These are phyloP conservation scores for Macrobrachium nipponense DNA, from an alignment of 1,140 invertebrate species.

Conservation along the genomic window DNA sequence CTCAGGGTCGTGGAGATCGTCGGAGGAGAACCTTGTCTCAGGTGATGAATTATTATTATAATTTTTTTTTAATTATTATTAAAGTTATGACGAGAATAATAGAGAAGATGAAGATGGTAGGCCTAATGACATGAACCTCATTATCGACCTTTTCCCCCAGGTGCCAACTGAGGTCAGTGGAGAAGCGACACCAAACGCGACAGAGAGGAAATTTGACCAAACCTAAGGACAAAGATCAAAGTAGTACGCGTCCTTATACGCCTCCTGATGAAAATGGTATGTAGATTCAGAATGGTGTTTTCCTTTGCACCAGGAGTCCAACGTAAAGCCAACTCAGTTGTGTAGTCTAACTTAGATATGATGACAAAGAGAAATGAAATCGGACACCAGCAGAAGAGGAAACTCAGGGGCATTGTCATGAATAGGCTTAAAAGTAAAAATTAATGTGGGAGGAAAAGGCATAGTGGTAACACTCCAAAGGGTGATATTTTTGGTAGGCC, in stretches of 20 bases:
- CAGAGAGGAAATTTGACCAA: background rate
- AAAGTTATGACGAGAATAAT: background rate
- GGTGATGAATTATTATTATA: conserved; percentile 15
- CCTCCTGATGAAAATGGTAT: conserved; percentile 25
- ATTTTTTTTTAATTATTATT: background rate
- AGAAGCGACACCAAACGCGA: conserved; percentile 44
- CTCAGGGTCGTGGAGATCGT: conserved; percentile 51
- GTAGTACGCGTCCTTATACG: background rate
- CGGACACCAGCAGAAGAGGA: too few relatives aligned
- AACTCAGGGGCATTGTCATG: too few relatives aligned
- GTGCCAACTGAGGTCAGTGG: conserved; percentile 42
- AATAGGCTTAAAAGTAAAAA: too few relatives aligned
- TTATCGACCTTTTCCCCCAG: background rate
- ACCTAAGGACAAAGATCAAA: background rate
- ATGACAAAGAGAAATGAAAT: too few relatives aligned
- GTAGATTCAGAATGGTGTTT: background rate
- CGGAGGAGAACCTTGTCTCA: conserved; percentile 52
- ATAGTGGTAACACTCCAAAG: too few relatives aligned
- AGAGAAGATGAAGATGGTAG: background rate
- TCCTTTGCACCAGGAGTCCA: too few relatives aligned
- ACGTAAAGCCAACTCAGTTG: too few relatives aligned
- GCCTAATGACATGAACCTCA: too few relatives aligned
- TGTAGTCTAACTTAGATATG: too few relatives aligned
- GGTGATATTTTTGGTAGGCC: too few relatives aligned
- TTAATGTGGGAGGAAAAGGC: too few relatives aligned